Percentiles rank a stretch among this genome's conserved stretches.
phyloP scores from a whole-genome alignment of 2,113 vertebrate genomes.

The Tragelaphus buxtoni region DNA sequence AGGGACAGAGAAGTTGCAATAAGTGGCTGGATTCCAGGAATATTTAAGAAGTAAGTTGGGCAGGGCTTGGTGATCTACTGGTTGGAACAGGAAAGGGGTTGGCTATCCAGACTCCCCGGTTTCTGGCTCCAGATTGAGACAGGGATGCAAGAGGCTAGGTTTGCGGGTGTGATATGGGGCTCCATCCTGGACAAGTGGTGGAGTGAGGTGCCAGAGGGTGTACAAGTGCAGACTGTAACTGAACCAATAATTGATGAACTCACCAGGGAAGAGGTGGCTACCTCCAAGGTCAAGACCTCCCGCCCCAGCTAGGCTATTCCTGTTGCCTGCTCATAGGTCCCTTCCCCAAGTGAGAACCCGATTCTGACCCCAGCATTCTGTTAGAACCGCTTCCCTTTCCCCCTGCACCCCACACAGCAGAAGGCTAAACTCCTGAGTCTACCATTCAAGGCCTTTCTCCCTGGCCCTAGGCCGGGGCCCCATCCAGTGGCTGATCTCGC shows the following conservation, averaged over 20 bases:
- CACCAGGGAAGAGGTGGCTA: neutral
- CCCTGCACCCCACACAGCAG: neutral
- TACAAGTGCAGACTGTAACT: neutral
- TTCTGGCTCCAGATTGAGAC: neutral
- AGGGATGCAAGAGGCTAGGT: neutral
- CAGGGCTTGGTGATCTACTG: neutral
- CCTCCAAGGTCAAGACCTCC: neutral
- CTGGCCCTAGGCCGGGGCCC: neutral
- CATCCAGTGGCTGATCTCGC: neutral
- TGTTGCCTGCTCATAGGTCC: neutral
- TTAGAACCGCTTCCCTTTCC: neutral
- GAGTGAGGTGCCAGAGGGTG: neutral
- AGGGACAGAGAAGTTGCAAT: neutral
- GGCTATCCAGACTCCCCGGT: neutral
- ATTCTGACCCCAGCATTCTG: neutral
- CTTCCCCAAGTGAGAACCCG: neutral
- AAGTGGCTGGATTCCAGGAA: neutral
- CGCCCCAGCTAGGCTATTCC: neutral
- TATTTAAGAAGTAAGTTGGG: neutral
- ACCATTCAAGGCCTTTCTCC: neutral
- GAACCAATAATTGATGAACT: neutral
- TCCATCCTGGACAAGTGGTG: neutral
- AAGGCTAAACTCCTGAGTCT: neutral
- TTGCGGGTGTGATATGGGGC: neutral
- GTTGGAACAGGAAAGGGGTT: neutral